Base-by-base conservation (phyloP, 2,113 vertebrate genomes). In the Sciurus niger region DNA sequence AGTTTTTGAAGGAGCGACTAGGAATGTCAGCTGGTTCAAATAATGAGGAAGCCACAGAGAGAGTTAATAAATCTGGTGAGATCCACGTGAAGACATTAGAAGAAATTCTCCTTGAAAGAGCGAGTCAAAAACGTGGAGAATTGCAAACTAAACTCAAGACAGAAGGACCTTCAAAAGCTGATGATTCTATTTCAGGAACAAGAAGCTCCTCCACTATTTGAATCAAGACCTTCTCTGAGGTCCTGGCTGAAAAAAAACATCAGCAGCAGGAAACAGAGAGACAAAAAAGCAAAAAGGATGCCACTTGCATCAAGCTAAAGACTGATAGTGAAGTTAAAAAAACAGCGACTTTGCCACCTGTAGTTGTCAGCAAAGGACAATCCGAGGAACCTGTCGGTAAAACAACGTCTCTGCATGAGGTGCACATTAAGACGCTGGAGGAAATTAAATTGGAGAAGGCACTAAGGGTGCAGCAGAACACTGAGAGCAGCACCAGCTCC, bases 381-480 rank as follows among this genome's bases (percentile, higher is more conserved):
- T 51, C 90, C 4, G 97, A 98, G 76, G 98, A 98, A 84, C 40
- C 83, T 0, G 5, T 65, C 0, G 89, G 70, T 0, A 98, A 90
- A 90, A 78, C 96, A 24, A 98, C 80, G 55, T 40, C 96, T 0
- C 73, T 96, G 0, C 95, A 97, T 55, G 98, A 99, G 9, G 98
- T 99, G 3, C 88, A 94, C 14, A 98, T 99, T 4, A 99, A 99
- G 98, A 99, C 99, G 0, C 65, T 99, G 93, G 99, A 99, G 77
- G 99, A 99, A 95, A 99, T 99, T 96, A 99, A 99, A 78, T 98
- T n/a, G 91, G 99, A 99, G 97, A 99, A 99, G 93, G 99, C 99
- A 2, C 98, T 99, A 28, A 97, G 99, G 83, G 92, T 98, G 80
- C 99, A 99, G 97, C 97, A 98, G 84, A 97, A 97, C 4, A 48